Percentiles rank a stretch among this genome's conserved stretches.
phyloP scores from a whole-genome alignment of 2,797 vertebrate species.

The Erethizon dorsatum region DNA sequence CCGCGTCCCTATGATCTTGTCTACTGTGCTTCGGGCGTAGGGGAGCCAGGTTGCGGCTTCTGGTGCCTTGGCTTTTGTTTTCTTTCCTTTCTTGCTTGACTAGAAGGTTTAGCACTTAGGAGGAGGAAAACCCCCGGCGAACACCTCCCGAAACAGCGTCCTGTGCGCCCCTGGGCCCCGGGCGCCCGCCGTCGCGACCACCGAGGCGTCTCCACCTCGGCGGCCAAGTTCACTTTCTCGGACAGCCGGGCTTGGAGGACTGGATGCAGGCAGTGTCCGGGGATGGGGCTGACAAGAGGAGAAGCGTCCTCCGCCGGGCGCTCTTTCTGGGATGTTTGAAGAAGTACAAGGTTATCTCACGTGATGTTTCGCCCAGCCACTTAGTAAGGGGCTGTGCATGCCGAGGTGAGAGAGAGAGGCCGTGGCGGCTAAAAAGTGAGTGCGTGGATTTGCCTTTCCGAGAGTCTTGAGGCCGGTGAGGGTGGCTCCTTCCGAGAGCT shows the following conservation, averaged over 20 bases:
- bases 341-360: background rate
- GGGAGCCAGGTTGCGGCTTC: background rate
- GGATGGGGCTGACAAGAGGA: background rate
- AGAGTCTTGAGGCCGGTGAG: background rate
- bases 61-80: conserved; percentile 72
- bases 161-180: background rate
- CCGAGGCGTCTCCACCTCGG: conserved; percentile 21
- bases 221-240: conserved; percentile 71
- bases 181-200: background rate
- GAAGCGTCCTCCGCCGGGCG: background rate
- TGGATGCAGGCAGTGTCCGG: background rate
- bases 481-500: background rate
- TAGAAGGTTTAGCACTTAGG: background rate
- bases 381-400: background rate
- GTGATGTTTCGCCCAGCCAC: background rate
- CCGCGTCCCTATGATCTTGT: background rate
- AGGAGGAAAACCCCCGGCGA: background rate
- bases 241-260: background rate
- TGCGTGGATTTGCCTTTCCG: accelerated
- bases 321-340: background rate
- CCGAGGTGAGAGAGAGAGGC: background rate
- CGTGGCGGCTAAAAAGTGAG: background rate
- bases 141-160: background rate
- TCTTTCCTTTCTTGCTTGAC: background rate
- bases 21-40: background rate